Conservation (phyloP, 2,113 vertebrate species). For the Hypanus sabinus region DNA sequence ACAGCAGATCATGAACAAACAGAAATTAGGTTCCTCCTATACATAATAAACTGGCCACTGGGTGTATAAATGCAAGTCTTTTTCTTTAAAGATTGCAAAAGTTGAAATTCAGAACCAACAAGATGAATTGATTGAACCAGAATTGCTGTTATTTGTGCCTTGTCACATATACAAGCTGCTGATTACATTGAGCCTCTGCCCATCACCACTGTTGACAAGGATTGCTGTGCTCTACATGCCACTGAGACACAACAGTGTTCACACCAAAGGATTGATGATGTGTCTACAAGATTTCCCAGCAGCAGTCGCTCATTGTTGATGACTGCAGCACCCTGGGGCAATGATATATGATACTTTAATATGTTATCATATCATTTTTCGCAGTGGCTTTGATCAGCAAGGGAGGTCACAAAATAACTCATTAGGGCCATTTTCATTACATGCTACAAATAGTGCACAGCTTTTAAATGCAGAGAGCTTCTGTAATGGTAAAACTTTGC, state of each 20-base stretch:
- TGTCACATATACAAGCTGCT: background rate
- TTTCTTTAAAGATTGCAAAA: background rate
- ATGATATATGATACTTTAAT: background rate
- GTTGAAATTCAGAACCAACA: background rate
- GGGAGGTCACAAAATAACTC: background rate
- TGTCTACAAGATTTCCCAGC: background rate
- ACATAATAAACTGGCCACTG: too few relatives aligned
- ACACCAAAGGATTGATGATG: constrained; percentile 4
- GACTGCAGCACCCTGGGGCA: background rate
- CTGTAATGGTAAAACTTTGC: background rate
- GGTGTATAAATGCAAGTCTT: background rate
- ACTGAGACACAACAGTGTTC: background rate
- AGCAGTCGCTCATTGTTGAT: background rate
- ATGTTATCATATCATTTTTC: background rate
- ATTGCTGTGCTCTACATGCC: background rate
- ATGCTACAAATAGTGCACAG: background rate
- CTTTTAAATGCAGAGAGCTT: background rate
- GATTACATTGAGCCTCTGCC: background rate
- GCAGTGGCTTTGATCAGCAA: background rate
- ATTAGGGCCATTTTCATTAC: background rate
- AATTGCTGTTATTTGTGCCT: background rate
- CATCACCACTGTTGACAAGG: background rate
- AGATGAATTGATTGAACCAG: background rate
- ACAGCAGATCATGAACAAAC: too few relatives aligned
- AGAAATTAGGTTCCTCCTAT: too few relatives aligned